Conservation (phyloP, 1,140 invertebrate genomes). For the Leptinotarsa texana region DNA sequence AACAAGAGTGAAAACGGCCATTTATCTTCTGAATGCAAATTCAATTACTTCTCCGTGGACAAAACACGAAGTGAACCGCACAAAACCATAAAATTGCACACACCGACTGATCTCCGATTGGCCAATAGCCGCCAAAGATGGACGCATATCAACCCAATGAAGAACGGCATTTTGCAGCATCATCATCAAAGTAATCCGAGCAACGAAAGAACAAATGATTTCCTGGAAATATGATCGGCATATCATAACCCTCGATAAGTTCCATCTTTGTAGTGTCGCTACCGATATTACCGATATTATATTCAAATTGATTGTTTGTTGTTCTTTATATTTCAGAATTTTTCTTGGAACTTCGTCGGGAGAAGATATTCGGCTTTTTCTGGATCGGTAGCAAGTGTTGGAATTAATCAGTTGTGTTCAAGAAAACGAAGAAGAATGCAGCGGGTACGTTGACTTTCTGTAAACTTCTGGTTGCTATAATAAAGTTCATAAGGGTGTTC, state of each 20-base stretch:
- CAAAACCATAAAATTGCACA: constrained; percentile 8
- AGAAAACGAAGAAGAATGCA: constrained; percentile 6
- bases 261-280: neutral
- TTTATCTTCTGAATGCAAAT: neutral
- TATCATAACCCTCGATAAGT: constrained; percentile 6
- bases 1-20: neutral
- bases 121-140: neutral
- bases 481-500: too few relatives aligned
- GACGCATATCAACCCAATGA: constrained; percentile 7
- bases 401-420: neutral
- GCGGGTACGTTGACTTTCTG: neutral
- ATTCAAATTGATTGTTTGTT: constrained; percentile 8
- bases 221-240: constrained; percentile 2
- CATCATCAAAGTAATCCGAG: constrained; percentile 5
- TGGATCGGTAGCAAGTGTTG: neutral
- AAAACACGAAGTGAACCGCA: constrained; percentile 2
- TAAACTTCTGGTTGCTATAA: neutral
- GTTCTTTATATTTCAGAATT: constrained; percentile 1
- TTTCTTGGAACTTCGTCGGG: neutral
- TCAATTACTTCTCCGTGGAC: neutral
- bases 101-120: neutral
- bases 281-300: constrained; percentile 3
- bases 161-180: constrained; percentile 2
- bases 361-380: neutral
- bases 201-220: constrained; percentile 1